Conservation (phyloP, 2,113 vertebrate species). For the Pan troglodytes region DNA sequence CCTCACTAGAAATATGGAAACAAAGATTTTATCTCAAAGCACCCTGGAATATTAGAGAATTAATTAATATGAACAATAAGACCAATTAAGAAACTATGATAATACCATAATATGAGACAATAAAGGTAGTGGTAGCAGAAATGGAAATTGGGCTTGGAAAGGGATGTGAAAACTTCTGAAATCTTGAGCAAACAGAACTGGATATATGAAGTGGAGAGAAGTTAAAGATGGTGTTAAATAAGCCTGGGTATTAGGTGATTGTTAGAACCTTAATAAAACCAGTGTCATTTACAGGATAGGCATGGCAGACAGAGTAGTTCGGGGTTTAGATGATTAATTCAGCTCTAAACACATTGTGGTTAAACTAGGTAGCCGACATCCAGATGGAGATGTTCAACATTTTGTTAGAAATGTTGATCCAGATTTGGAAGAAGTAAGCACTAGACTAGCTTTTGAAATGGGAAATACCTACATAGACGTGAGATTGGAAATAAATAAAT, state of each 20-base stretch:
- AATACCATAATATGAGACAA: background rate
- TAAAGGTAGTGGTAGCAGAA: background rate
- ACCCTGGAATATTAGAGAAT: background rate
- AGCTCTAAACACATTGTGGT: background rate
- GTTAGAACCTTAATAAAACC: background rate
- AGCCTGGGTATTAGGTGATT: background rate
- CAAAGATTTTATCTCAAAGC: background rate
- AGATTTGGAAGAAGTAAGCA: background rate
- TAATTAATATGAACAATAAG: background rate
- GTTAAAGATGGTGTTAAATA: background rate
- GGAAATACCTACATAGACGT: background rate
- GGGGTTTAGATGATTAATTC: background rate
- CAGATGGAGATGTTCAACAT: background rate
- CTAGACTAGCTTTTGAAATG: background rate
- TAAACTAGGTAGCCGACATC: background rate
- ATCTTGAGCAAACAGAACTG: background rate
- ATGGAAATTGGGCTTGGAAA: background rate
- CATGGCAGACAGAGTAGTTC: background rate
- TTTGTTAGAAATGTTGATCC: background rate
- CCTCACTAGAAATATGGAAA: background rate
- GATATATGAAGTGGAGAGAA: background rate
- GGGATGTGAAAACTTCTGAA: background rate
- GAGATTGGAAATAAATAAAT: background rate
- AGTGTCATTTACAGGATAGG: background rate
- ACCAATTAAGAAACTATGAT: background rate